Base-by-base conservation (phyloP, 1,140 invertebrate species). In the Schlechtendalia chinensis region DNA sequence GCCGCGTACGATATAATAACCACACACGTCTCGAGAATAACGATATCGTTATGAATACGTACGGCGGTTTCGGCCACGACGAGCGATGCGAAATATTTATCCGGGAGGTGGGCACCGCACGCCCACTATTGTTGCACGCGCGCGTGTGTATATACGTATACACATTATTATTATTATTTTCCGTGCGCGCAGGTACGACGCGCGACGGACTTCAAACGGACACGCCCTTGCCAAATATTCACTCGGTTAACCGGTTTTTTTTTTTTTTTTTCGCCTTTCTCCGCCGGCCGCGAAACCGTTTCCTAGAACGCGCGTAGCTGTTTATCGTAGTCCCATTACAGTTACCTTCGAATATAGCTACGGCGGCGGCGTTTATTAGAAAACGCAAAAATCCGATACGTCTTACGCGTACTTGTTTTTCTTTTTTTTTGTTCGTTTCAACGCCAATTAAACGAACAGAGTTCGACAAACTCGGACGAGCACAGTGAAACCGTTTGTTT, bases 181-280 rank as follows among this genome's bases (percentile, higher is more conserved):
- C 10, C 8, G 16, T 11, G 4, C 5, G 27, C 14, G 6, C 24
- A n/a, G 19, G 16, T 54, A 17, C 19, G 19, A 19, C 10, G n/a
- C n/a, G n/a, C n/a, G n/a, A n/a, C 22, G 32, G 32, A 39, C 32
- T 39, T 39, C 32, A n/a, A n/a, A 39, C 32, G 32, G 8, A 79
- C 58, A 79, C 75, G 75, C 75, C 75, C 39, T 79, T 79, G 75
- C 75, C 75, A 61, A 79, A 79, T 79, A 79, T 79, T 61, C 58
- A 47, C 75, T 50, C 39, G 56, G 45, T 79, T 50, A 61, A 79
- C 75, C 56, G 75, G 75, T 79, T 63, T 17, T 77, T 45, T 47
- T 10, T 45, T 45, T 45, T 45, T n/a, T n/a, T n/a, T n/a, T 8
- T 39, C 32, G 32, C 58, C 69, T 72, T 72, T 72, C 69, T 72